Evolutionary conservation across 2,113 vertebrate genomes (phyloP), one percentile per base, ranked within the genome.

Genomic region (Salvator merianae): DNA sequence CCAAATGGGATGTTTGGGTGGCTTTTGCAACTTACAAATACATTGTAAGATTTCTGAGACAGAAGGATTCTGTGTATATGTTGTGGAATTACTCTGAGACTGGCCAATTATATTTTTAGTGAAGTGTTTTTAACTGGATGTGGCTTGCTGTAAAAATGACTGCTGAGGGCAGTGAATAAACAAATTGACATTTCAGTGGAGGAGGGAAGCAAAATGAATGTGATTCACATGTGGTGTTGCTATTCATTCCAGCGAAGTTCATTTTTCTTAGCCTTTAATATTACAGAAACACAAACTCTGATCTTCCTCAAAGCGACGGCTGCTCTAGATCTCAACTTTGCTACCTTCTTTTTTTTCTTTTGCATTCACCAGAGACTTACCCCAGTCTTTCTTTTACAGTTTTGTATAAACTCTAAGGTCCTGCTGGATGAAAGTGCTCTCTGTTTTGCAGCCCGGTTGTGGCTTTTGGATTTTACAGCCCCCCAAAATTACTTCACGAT

Each of bases 401-500:
- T 92, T 86, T 89, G 79, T 90, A 90, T 92, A 88, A 92, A 92
- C 94, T 88, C 94, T 81, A 88, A 91, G 92, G 92, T 89, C 91
- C 90, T 88, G 82, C 85, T 0, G 86, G 83, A 92, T 93, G 92
- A 92, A 95, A 89, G 94, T 47, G 85, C 85, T 94, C 86, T 94
- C 94, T 93, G 94, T 91, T 93, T 94, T 3, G 0, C 86, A 36
- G 90, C 38, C 1, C 85, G 90, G 90, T 90, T 91, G 91, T 75
- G 94, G 95, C 93, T 95, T 94, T 94, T 82, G 93, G 93, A 88
- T 93, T 94, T 91, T 88, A 94, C 90, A 82, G 90, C 88, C 89
- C 89, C 90, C 88, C 87, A 83, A 94, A 94, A 95, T 94, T 93
- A 89, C 93, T 94, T 94, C 94, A 91, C 6, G 79, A 92, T 92